Conservation (phyloP, 2,888 invertebrate species). For the Netelia inedita region DNA sequence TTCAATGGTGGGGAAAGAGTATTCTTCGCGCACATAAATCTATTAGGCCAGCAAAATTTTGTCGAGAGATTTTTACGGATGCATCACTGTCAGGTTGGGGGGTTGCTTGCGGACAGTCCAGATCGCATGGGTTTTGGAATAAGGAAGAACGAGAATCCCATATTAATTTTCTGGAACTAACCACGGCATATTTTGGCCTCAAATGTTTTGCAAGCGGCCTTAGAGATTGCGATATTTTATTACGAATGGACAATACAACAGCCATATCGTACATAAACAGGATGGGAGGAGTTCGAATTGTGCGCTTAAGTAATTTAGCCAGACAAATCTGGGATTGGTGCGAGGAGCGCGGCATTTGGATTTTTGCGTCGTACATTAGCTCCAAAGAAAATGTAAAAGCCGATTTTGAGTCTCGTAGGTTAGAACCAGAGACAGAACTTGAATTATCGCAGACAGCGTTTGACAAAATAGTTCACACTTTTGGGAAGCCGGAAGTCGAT, state of each 20-base stretch:
- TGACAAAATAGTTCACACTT: background rate
- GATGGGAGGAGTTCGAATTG: conserved; percentile 12
- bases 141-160: conserved; percentile 31
- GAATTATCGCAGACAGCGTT: conserved; percentile 6
- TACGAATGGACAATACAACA: conserved; percentile 63
- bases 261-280: conserved; percentile 56
- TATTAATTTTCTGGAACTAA: conserved; percentile 59
- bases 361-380: conserved; percentile 55
- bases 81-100: conserved; percentile 22
- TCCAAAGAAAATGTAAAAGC: conserved; percentile 55
- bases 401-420: conserved; percentile 26
- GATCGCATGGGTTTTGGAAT: conserved; percentile 55
- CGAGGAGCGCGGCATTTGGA: conserved; percentile 41
- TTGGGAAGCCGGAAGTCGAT: conserved; percentile 8
- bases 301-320: conserved; percentile 9
- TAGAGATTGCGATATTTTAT: conserved; percentile 48
- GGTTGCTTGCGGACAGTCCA: background rate
- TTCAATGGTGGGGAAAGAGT: conserved; percentile 10
- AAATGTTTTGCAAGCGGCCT: conserved; percentile 60
- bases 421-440: conserved; percentile 17
- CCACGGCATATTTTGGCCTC: conserved; percentile 65
- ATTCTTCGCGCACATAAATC: conserved; percentile 11
- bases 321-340: conserved; percentile 45
- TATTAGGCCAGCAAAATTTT: background rate
- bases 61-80: conserved; percentile 7